Base-by-base conservation (phyloP, 2,113 vertebrate species). In the Melospiza melodia region DNA sequence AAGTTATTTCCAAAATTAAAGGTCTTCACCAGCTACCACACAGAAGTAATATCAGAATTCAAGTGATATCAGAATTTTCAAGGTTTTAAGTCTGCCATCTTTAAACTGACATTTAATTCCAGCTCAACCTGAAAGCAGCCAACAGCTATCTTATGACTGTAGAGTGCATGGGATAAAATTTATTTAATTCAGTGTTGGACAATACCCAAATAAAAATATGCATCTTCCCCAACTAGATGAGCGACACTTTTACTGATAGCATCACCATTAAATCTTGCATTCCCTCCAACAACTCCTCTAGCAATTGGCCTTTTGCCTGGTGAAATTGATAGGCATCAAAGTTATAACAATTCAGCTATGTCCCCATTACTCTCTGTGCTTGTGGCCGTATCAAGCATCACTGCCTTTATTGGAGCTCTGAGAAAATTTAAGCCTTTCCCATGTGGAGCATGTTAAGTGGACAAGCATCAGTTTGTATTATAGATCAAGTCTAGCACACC, bases 141-240 rank as follows among this genome's bases (percentile, higher is more conserved):
- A 94, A 73, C 22, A 93, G 33, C 24, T 58, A 41, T 69, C 49
- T 65, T 48, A 87, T 71, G 62, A 55, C 62, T 58, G 25, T 30
- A 79, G 28, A 90, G 35, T 48, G 15, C 59, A 66, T 63, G 76
- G 41, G 65, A 11, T 77, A 85, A 91, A 95, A 95, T 87, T 69
- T 77, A 52, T 75, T 90, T 81, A 84, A 94, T 87, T 95, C 66
- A 68, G 16, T 72, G 17, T 84, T 95, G 89, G 87, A 94, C 35
- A 87, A 71, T 52, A 72, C 28, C 57, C 76, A 94, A 93, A 92
- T 52, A 84, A 90, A 93, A 89, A 89, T 52, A 89, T 41, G 44
- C 12, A 35, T 85, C 49, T 87, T 91, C 12, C 24, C 49, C 31
- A 76, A 18, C 9, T 66, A 11, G 5, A 3, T 41, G 65, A 84